These are phyloP conservation scores for Deilephila elpenor DNA, from an alignment of 2,888 invertebrate species.

Conservation along the genomic window DNA sequence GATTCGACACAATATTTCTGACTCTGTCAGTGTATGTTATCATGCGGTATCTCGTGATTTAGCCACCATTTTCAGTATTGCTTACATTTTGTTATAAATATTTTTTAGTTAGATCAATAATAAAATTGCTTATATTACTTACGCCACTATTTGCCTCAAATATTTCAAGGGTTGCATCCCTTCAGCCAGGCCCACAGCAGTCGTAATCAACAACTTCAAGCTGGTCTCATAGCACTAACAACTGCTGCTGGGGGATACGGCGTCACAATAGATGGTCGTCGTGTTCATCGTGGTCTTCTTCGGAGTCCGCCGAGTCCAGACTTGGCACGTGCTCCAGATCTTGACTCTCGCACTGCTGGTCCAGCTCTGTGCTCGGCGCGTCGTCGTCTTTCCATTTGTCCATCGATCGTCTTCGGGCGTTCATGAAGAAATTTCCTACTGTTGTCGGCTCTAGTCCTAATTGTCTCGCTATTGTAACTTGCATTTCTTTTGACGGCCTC, in stretches of 20 bases:
- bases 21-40: too few relatives aligned
- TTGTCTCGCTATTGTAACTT: slow-evolving; percentile 99
- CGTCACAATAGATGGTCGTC: slow-evolving; percentile 84
- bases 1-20: neutral
- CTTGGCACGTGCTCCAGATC: slow-evolving; percentile 78
- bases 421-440: slow-evolving; percentile 99
- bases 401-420: slow-evolving; percentile 98
- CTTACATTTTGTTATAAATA: neutral
- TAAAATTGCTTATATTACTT: neutral
- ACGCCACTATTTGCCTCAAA: neutral
- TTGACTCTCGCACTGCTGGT: slow-evolving; percentile 81
- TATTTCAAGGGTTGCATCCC: neutral
- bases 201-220: slow-evolving; percentile 61
- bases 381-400: slow-evolving; percentile 99
- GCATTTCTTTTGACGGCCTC: slow-evolving; percentile 99
- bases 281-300: slow-evolving; percentile 75
- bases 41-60: too few relatives aligned
- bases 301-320: slow-evolving; percentile 76
- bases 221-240: slow-evolving; percentile 77
- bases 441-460: slow-evolving; percentile 98
- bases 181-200: neutral
- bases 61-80: neutral
- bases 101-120: too few relatives aligned
- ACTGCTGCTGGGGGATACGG: slow-evolving; percentile 72
- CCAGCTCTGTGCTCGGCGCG: slow-evolving; percentile 86